Percentiles rank a stretch among this genome's conserved stretches.
These are phyloP conservation scores for Capromys pilorides DNA, from an alignment of 2,797 vertebrate genomes.

Conservation along the genomic window DNA sequence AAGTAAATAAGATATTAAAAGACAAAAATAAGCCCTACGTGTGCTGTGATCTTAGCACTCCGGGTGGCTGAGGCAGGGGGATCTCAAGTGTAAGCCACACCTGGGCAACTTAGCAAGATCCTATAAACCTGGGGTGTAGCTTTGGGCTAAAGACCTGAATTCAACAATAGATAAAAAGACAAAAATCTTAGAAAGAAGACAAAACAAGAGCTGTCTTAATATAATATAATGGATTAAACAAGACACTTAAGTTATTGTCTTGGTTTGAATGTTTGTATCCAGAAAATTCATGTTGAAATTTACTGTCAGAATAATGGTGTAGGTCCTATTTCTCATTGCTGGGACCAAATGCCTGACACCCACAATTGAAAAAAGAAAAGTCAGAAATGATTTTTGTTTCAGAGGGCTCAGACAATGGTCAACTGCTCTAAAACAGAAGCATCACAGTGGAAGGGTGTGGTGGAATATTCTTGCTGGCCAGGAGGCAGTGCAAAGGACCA, in stretches of 20 bases:
- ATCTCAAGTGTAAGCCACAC: not conserved
- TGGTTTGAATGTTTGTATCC: not conserved
- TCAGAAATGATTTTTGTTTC: not conserved
- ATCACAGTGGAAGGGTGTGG: not conserved
- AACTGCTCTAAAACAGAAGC: not conserved
- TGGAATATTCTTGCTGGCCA: not conserved
- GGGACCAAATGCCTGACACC: not conserved
- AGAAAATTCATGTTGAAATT: not conserved
- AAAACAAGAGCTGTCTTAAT: not conserved
- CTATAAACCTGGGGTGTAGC: not conserved
- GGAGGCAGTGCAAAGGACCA: not conserved
- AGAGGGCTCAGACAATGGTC: not conserved
- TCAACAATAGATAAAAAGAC: not conserved
- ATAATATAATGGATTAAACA: not conserved
- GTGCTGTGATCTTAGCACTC: not conserved
- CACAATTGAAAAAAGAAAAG: not conserved
- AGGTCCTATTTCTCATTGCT: not conserved
- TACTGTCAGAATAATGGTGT: not conserved
- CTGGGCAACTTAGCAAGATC: not conserved
- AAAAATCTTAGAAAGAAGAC: not conserved
- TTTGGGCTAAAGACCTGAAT: not conserved
- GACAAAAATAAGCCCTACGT: not conserved
- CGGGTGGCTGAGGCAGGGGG: not conserved
- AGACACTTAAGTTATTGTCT: not conserved
- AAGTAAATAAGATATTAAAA: not conserved